Conservation (phyloP, 2,888 invertebrate species). For the Euproctis similis region DNA sequence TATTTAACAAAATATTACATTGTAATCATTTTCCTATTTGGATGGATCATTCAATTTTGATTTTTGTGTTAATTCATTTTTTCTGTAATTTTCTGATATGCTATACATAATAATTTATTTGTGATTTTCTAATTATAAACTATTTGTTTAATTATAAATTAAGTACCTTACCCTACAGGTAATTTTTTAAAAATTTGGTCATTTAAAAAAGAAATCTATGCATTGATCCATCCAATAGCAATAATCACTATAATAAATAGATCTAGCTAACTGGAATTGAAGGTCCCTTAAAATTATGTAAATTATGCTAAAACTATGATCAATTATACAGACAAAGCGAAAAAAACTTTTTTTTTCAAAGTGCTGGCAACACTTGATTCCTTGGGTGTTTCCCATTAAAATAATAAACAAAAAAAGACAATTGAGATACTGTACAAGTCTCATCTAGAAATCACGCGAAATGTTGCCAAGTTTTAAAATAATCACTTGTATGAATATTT, state of each 20-base stretch:
- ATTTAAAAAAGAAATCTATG: constrained; percentile 47
- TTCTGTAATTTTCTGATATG: constrained; percentile 65
- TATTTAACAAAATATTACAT: constrained; percentile 67
- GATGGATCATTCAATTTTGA: constrained; percentile 49
- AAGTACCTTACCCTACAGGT: constrained; percentile 54
- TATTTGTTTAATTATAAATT: constrained; percentile 57
- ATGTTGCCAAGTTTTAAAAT: too few relatives aligned
- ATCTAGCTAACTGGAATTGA: constrained; percentile 75
- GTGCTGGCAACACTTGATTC: too few relatives aligned
- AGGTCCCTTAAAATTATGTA: constrained; percentile 76
- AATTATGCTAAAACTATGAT: constrained; percentile 64
- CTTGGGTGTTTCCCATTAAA: too few relatives aligned
- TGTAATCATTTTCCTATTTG: constrained; percentile 58
- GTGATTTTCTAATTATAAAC: constrained; percentile 63
- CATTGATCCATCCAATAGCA: constrained; percentile 60
- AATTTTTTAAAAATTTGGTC: constrained; percentile 71
- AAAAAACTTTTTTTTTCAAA: too few relatives aligned
- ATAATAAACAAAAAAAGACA: too few relatives aligned
- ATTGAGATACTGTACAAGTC: constrained; percentile 6
- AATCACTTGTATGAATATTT: constrained; percentile 44
- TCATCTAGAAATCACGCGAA: constrained; percentile 17
- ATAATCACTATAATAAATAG: constrained; percentile 71
- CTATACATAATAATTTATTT: constrained; percentile 67
- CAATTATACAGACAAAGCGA: constrained; percentile 47
- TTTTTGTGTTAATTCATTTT: constrained; percentile 52